Conservation (phyloP, 2,888 invertebrate species). For the Amiota minor region DNA sequence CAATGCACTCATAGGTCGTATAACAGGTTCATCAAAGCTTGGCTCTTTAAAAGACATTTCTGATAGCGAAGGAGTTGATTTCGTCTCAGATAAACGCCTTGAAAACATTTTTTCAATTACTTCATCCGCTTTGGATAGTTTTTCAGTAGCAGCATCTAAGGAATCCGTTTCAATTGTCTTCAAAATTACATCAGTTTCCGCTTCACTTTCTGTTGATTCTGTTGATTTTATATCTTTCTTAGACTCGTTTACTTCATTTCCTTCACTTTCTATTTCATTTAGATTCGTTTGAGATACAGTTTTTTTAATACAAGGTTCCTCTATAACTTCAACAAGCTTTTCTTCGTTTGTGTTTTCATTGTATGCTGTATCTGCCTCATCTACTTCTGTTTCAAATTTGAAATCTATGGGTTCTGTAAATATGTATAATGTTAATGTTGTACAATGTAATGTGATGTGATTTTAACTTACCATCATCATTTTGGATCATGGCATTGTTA, state of each 20-base stretch:
- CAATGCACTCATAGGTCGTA: conserved; percentile 54
- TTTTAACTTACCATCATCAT: conserved; percentile 7
- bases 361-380: too few species aligned
- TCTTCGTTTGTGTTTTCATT: background rate
- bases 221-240: conserved; percentile 6
- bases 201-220: conserved; percentile 23
- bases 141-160: conserved; percentile 56
- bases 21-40: conserved; percentile 56
- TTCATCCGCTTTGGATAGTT: conserved; percentile 61
- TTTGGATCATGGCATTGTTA: background rate
- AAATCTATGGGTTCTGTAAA: too few species aligned
- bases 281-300: conserved; percentile 36
- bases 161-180: conserved; percentile 48
- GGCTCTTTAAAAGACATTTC: conserved; percentile 32
- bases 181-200: background rate
- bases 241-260: background rate
- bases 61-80: conserved; percentile 24
- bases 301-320: conserved; percentile 53
- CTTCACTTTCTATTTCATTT: background rate
- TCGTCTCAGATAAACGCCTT: conserved; percentile 54
- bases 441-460: too few species aligned
- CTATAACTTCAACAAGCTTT: conserved; percentile 44
- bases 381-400: too few species aligned
- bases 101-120: conserved; percentile 63
- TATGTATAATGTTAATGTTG: too few species aligned